phyloP scores from a whole-genome alignment of 2,113 vertebrate species.

The Alligator mississippiensis region DNA sequence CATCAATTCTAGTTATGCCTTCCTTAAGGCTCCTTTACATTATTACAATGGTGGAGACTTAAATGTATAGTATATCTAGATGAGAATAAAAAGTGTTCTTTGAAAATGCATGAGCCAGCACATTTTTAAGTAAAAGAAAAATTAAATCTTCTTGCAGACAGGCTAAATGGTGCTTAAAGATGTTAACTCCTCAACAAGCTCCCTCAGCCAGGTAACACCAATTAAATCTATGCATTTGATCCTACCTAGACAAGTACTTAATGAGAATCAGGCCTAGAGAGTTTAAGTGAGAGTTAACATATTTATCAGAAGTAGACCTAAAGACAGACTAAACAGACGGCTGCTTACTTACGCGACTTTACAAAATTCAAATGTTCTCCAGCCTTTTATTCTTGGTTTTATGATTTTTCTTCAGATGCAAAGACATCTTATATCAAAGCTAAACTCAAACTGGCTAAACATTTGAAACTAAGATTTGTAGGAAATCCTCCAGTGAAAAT shows the following conservation, averaged over 20 bases:
- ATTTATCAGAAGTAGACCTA: accelerated
- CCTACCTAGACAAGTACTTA: background rate
- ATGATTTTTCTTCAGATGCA: background rate
- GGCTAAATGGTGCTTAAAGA: background rate
- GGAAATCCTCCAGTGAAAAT: background rate
- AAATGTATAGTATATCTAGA: background rate
- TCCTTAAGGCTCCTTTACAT: background rate
- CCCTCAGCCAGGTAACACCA: background rate
- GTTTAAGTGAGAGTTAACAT: background rate
- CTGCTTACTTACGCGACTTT: background rate
- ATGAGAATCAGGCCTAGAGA: background rate
- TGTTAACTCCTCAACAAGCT: background rate
- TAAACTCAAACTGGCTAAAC: background rate
- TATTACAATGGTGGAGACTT: background rate
- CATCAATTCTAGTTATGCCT: background rate
- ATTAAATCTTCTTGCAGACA: background rate
- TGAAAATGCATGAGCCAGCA: background rate
- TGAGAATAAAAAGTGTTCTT: background rate
- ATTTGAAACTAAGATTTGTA: constrained; percentile 37
- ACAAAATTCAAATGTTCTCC: background rate
- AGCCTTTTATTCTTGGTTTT: background rate
- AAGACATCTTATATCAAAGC: no score
- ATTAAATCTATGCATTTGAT: background rate
- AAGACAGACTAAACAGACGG: accelerated
- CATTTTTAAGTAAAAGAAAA: background rate